These are phyloP conservation scores for Ochropacha duplaris DNA, from an alignment of 2,888 invertebrate species.

Conservation along the genomic window DNA sequence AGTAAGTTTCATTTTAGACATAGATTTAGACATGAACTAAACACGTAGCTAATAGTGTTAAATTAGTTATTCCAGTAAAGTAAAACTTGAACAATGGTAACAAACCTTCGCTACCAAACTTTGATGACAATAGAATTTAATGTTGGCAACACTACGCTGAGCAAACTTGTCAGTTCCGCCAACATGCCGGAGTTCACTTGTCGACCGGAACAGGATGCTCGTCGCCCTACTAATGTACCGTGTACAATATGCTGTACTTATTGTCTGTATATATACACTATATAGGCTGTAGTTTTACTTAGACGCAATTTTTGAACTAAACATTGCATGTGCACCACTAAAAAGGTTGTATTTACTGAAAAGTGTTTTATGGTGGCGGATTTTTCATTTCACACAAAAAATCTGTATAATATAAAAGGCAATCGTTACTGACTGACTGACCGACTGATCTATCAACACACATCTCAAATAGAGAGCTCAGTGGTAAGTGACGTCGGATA, in stretches of 20 bases:
- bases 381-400: no score
- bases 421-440: no score
- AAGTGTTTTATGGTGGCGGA: no score
- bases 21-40: not conserved
- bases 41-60: not conserved
- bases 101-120: slow-evolving; percentile 19
- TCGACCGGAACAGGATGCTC: slow-evolving; percentile 44
- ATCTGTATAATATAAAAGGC: no score
- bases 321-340: no score
- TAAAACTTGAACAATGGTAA: slow-evolving; percentile 9
- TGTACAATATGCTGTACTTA: not conserved
- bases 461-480: no score
- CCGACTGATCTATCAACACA: no score
- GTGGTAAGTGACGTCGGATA: no score
- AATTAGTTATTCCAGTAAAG: slow-evolving; percentile 8
- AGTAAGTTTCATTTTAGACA: not conserved
- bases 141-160: slow-evolving; percentile 40
- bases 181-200: slow-evolving; percentile 33
- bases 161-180: slow-evolving; percentile 53
- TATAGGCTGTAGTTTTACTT: not conserved
- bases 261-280: not conserved
- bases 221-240: slow-evolving; percentile 27
- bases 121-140: slow-evolving; percentile 34
- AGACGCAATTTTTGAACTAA: no score
- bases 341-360: no score